phyloP scores from a whole-genome alignment of 2,113 vertebrate genomes.

The Cercocebus atys region DNA sequence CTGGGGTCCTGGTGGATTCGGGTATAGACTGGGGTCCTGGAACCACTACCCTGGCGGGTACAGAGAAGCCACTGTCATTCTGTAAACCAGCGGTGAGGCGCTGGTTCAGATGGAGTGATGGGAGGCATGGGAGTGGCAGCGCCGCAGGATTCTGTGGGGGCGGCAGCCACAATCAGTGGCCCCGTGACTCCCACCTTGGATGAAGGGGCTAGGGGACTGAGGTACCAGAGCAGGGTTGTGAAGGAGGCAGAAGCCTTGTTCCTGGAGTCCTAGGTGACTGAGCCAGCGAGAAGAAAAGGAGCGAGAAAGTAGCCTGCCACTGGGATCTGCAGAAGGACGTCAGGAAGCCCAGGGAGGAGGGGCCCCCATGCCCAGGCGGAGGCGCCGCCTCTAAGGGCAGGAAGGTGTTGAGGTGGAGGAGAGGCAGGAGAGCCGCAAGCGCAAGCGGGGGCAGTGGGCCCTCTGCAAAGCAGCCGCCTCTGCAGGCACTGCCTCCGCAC shows the following conservation, averaged over 20 bases:
- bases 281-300: neutral
- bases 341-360: neutral
- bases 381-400: neutral
- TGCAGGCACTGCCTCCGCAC: fast-evolving
- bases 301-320: too few relatives aligned
- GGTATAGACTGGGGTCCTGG: neutral
- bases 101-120: neutral
- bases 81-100: fast-evolving
- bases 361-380: neutral
- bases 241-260: neutral
- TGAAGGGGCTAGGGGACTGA: too few relatives aligned
- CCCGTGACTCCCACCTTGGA: neutral
- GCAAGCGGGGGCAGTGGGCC: fast-evolving
- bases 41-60: neutral
- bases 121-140: neutral
- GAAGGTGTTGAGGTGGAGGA: too few relatives aligned
- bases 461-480: too few relatives aligned
- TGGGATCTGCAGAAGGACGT: neutral
- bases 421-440: too few relatives aligned
- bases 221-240: neutral
- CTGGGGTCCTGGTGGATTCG: neutral
- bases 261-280: neutral
- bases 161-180: fast-evolving
- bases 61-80: neutral
- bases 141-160: too few relatives aligned